These are phyloP conservation scores for Tachina grossa DNA, from an alignment of 2,888 invertebrate species.

Conservation along the genomic window DNA sequence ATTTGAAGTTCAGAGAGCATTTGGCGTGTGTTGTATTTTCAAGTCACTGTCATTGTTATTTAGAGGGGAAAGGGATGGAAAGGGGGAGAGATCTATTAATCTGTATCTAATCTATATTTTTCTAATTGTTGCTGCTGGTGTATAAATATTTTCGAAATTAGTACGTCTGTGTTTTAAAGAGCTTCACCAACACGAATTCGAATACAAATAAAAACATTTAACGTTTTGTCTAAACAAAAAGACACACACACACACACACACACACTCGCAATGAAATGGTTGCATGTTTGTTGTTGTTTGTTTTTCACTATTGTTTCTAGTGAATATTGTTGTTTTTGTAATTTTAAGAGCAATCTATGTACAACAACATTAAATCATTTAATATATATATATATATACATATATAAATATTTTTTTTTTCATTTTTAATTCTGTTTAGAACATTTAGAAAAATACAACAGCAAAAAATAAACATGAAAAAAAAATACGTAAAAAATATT, in stretches of 20 bases:
- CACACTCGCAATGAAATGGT: slow-evolving; percentile 34
- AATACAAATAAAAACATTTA: slow-evolving; percentile 16
- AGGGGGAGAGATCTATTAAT: neutral
- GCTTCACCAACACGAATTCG: slow-evolving; percentile 44
- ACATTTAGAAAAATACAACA: slow-evolving; percentile 51
- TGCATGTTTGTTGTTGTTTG: slow-evolving; percentile 58
- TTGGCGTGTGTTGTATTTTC: slow-evolving; percentile 9
- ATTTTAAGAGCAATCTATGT: slow-evolving; percentile 59
- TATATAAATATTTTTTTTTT: neutral
- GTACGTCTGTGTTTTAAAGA: too few species aligned
- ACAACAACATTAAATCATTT: slow-evolving; percentile 62
- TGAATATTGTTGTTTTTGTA: slow-evolving; percentile 52
- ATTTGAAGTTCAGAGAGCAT: slow-evolving; percentile 65
- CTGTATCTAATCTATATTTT: slow-evolving; percentile 31
- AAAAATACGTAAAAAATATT: slow-evolving; percentile 31
- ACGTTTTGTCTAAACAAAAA: slow-evolving; percentile 20
- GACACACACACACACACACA: neutral
- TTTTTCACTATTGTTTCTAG: slow-evolving; percentile 24
- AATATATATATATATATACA: neutral
- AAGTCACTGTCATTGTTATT: slow-evolving; percentile 8
- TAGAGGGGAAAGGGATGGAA: neutral
- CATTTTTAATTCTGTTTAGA: slow-evolving; percentile 32
- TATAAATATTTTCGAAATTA: slow-evolving; percentile 43
- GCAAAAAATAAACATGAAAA: slow-evolving; percentile 18
- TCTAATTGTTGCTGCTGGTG: neutral